phyloP scores from a whole-genome alignment of 1,140 invertebrate genomes.

The Bombus vancouverensis region DNA sequence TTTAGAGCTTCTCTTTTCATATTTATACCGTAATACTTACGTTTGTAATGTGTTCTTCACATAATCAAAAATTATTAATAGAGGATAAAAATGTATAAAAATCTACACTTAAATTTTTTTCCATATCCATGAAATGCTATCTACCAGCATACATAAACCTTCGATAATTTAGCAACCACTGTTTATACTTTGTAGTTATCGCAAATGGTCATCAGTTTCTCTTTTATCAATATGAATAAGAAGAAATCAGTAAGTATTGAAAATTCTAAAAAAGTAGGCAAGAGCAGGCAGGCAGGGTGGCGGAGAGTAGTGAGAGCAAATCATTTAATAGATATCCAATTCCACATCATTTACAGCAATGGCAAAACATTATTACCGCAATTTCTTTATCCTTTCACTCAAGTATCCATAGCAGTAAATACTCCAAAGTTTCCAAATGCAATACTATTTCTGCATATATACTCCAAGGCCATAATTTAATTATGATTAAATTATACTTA shows the following conservation, averaged over 20 bases:
- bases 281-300: slow-evolving; percentile 76
- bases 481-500: background rate
- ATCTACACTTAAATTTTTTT: background rate
- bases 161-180: background rate
- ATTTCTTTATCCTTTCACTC: slow-evolving; percentile 55
- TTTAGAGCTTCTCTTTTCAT: background rate
- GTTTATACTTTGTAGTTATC: background rate
- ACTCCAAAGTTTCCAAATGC: slow-evolving; percentile 65
- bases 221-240: background rate
- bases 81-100: slow-evolving; percentile 6
- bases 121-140: background rate
- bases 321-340: slow-evolving; percentile 77
- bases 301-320: slow-evolving; percentile 77
- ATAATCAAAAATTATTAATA: slow-evolving; percentile 2
- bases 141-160: background rate
- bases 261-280: slow-evolving; percentile 56
- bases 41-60: background rate
- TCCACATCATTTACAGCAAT: slow-evolving; percentile 76
- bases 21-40: slow-evolving; percentile 31
- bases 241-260: slow-evolving; percentile 25
- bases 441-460: slow-evolving; percentile 66
- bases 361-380: slow-evolving; percentile 68
- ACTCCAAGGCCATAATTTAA: slow-evolving; percentile 47
- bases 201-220: background rate
- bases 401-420: slow-evolving; percentile 45